Base-by-base conservation (phyloP, 2,797 vertebrate species). In the Malurus leucopterus region DNA sequence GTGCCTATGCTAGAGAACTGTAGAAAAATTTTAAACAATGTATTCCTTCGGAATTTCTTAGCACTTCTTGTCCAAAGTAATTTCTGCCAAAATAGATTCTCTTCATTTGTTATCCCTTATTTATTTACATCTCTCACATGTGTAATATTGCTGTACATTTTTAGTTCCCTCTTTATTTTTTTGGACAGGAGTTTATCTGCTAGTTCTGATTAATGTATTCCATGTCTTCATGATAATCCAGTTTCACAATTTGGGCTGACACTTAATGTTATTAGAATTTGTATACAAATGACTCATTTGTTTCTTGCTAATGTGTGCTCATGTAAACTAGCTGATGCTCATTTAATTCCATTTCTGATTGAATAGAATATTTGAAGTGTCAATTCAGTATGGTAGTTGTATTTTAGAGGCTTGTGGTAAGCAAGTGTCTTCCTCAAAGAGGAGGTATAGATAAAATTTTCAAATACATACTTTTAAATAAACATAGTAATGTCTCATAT, bases 1-100 rank as follows among this genome's bases (percentile, higher is more conserved):
- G 2, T 3, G 4, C 17, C 5, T 59, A 0, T 76, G 11, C 22
- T 71, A n/a, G 46, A 77, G 7, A 51, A 41, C 2, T 46, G 23
- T 62, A 80, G 34, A n/a, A 87, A 27, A 27, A 15, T 21, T 50
- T 61, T 72, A 44, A 62, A 10, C 18, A 41, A 10, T 0, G 0
- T 40, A 18, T 16, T 74, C 12, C 11, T 64, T 84, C 50, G 69
- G 20, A 80, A 50, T 81, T 32, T 76, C 44, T 74, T 77, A 26
- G 7, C 1, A 6, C 13, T 87, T 57, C 19, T 53, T 81, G 21
- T 16, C 16, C 19, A 11, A 82, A 86, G 20, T 55, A 18, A 30
- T 69, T 73, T 78, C 27, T 1, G 2, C 21, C 32, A 40, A 73
- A 81, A 21, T 22, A 65, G 9, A 15, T 65, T 71, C 2, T 71